Base-by-base conservation (phyloP, 1,140 invertebrate species). In the Caenorhabditis latens region DNA sequence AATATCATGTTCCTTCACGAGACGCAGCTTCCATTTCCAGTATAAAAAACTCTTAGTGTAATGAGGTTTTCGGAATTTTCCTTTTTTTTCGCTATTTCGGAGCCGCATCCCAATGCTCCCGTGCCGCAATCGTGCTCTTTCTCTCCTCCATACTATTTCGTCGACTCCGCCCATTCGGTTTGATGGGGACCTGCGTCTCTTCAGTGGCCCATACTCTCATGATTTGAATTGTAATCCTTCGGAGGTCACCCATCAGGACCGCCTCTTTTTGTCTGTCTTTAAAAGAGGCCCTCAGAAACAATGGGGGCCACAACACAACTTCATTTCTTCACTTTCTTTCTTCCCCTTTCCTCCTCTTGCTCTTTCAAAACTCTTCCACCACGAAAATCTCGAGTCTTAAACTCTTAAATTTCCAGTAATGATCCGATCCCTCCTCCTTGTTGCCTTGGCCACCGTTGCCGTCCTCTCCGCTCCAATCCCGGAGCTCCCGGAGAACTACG, bases 351-450 rank as follows among this genome's bases (percentile, higher is more conserved):
- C 7, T 71, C 65, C 19, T 46, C 11, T 57, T 40, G 4, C 19
- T 46, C 11, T 61, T 32, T 11, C 82, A 83, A 57, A 32, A 32
- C 32, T 32, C 32, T 32, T 32, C 32, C 9, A 6, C 50, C 50
- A 9, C 5, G 16, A 50, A 50, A 11, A 11, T 11, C 57, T 55
- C 8, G 6, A n/a, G 0, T 67, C 9, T 14, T 19, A 71, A 61
- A n/a, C 57, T 21, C n/a, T 16, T 3, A 61, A 61, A 61, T 67
- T 85, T 85, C 57, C 48, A 85, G 84, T 65, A 75, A 85, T 85
- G 84, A 71, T 75, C 84, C 84, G 84, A 43, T 43, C 63, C 32
- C 14, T 84, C 87, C 32, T 85, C 83, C 16, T 88, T 71, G 83
- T 84, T 84, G n/a, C 24, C 58, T 24, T 61, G 21, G 83, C 84